phyloP scores from a whole-genome alignment of 2,113 vertebrate genomes.

The Noturus placidus region DNA sequence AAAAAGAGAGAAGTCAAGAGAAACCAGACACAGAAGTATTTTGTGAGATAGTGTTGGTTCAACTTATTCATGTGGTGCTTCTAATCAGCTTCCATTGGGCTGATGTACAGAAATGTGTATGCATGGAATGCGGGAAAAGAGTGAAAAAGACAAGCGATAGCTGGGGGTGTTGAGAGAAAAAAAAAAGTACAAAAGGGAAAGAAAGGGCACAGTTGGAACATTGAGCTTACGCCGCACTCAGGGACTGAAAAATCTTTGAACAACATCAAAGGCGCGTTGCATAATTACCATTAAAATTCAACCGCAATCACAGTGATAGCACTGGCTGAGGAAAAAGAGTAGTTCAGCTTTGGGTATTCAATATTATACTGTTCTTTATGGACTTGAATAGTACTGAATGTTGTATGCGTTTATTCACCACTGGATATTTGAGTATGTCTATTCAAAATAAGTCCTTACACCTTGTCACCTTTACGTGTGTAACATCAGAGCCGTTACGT shows the following conservation, averaged over 20 bases:
- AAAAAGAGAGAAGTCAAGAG: neutral
- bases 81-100: conserved; percentile 48
- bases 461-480: neutral
- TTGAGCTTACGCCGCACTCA: conserved; percentile 49
- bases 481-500: conserved; percentile 8
- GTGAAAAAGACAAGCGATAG: neutral
- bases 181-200: conserved; percentile 14
- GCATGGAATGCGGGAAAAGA: neutral
- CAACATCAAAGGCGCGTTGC: conserved; percentile 54
- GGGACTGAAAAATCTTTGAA: conserved; percentile 50
- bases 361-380: neutral
- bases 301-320: conserved; percentile 30
- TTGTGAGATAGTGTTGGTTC: conserved; percentile 48
- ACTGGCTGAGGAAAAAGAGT: neutral
- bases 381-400: neutral
- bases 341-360: neutral
- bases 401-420: neutral
- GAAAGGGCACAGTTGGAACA: conserved; percentile 38
- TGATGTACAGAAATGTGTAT: conserved; percentile 34
- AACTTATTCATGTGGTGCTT: conserved; percentile 37
- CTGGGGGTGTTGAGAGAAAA: conserved; percentile 8
- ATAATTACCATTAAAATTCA: conserved; percentile 56
- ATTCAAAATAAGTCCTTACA: neutral
- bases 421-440: neutral
- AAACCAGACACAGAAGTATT: conserved; percentile 44